Evolutionary conservation across 2,113 vertebrate species (phyloP).

Genomic region (Dicrurus megarhynchus): DNA sequence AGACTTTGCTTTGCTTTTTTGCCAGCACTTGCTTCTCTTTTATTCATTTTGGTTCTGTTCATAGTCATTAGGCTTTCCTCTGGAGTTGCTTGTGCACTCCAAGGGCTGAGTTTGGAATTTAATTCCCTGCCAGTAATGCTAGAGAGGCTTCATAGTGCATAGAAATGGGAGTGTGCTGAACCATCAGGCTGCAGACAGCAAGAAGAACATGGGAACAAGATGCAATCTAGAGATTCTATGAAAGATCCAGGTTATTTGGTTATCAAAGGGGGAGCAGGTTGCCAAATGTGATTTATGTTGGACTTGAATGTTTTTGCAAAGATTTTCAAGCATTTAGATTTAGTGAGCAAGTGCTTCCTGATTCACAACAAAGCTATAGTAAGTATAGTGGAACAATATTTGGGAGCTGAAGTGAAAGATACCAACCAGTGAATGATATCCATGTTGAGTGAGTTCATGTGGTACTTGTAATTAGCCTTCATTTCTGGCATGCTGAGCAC

Average conservation of each 20-base stretch:
- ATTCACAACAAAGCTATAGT: not conserved
- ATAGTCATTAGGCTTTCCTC: not conserved
- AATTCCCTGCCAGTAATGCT: not conserved
- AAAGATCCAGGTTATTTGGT: not conserved
- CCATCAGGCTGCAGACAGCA: not conserved
- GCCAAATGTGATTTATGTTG: not conserved
- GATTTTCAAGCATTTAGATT: not conserved
- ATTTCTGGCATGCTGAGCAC: not conserved
- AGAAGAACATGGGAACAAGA: not conserved
- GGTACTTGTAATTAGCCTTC: not conserved
- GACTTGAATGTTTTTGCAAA: not conserved
- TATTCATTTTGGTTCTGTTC: not conserved
- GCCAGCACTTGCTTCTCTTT: not conserved
- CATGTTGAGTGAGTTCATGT: not conserved
- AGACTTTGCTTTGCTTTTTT: not conserved
- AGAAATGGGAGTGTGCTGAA: not conserved
- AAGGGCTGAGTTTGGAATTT: not conserved
- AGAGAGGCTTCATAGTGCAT: accelerated
- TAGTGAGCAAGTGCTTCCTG: not conserved
- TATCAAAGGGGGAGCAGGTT: not conserved
- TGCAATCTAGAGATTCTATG: not conserved
- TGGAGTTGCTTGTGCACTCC: not conserved
- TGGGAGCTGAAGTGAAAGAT: not conserved
- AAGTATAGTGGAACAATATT: not conserved
- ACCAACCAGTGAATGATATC: not conserved